Conservation (phyloP, 2,113 vertebrate species). For the Erythrocercus mccallii region DNA sequence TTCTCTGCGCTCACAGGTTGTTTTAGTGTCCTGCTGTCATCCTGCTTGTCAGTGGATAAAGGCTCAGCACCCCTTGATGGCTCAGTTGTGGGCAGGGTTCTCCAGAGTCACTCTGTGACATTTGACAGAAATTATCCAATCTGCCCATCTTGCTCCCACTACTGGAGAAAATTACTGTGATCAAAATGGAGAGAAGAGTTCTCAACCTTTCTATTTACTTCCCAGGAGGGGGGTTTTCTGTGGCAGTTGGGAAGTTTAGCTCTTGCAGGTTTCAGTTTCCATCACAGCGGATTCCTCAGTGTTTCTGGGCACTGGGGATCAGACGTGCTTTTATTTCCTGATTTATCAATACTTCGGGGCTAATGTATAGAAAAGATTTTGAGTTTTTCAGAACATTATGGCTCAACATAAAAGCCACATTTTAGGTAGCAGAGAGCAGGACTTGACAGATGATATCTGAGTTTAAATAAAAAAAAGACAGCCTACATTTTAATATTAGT, state of each 20-base stretch:
- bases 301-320: not conserved
- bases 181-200: not conserved
- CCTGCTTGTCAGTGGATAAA: not conserved
- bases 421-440: not conserved
- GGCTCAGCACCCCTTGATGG: not conserved
- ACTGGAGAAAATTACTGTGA: slow-evolving; percentile 31
- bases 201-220: slow-evolving; percentile 1
- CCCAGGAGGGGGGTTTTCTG: not conserved
- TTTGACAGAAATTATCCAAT: not conserved
- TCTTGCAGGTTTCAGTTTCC: not conserved
- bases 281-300: not conserved
- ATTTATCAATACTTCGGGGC: not conserved
- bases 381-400: not conserved
- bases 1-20: not conserved
- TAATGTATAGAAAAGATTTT: not conserved
- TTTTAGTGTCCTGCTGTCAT: not conserved
- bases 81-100: not conserved
- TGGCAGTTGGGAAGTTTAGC: not conserved
- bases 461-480: not conserved
- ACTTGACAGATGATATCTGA: not conserved
- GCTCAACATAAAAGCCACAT: not conserved
- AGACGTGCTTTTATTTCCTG: not conserved
- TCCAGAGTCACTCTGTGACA: not conserved
- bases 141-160: not conserved
- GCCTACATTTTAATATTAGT: not conserved